Percentiles rank a stretch among this genome's conserved stretches.
Evolutionary conservation across 2,797 vertebrate species (phyloP).

Genomic region (Avahi laniger): DNA sequence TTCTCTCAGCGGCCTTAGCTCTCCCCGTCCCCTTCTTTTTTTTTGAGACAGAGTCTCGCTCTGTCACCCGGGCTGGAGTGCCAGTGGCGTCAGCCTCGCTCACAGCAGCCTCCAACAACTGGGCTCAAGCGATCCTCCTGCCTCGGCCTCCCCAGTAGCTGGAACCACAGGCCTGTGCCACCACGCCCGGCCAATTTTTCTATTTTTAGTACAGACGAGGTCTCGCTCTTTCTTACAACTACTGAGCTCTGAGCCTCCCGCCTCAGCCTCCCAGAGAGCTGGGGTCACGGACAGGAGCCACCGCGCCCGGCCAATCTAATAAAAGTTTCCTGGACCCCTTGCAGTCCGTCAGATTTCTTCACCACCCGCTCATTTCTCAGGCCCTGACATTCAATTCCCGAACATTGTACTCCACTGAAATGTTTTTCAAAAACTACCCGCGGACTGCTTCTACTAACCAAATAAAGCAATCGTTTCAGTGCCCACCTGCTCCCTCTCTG

Average conservation of each 20-base stretch:
- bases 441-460: not conserved
- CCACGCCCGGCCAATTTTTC: not conserved
- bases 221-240: not conserved
- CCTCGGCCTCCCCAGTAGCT: not conserved
- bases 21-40: not conserved
- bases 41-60: no score
- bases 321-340: not conserved
- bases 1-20: not conserved
- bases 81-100: not conserved
- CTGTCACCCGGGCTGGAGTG: not conserved
- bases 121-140: not conserved
- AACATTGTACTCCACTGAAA: not conserved
- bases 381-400: not conserved
- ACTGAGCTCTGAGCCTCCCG: not conserved
- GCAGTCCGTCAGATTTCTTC: not conserved
- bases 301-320: not conserved
- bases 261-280: not conserved
- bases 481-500: not conserved
- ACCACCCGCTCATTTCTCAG: not conserved
- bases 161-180: not conserved
- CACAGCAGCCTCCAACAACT: not conserved
- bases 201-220: not conserved
- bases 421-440: not conserved
- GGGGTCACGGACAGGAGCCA: not conserved
- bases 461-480: not conserved